Evolutionary conservation across 1,140 invertebrate species (phyloP).

Genomic region (Ruditapes philippinarum): DNA sequence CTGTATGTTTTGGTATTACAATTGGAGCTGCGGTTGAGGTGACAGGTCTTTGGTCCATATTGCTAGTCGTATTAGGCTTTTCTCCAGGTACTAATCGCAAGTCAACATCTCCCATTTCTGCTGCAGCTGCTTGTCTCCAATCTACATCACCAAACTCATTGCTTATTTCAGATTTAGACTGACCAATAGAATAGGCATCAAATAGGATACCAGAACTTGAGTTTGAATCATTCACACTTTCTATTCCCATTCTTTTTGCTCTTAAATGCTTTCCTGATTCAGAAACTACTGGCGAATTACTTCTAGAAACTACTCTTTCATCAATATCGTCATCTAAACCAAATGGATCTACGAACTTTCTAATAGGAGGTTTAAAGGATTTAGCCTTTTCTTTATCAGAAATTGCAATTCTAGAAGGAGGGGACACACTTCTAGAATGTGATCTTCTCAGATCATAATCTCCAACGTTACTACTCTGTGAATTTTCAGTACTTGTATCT

Average conservation of each 20-base stretch:
- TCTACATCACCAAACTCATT: slow-evolving; percentile 59
- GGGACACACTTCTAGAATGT: slow-evolving; percentile 49
- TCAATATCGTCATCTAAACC: slow-evolving; percentile 22
- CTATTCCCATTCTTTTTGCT: background rate
- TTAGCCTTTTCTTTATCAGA: background rate
- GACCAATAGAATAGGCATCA: slow-evolving; percentile 51
- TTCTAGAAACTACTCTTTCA: background rate
- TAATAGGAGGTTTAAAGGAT: background rate
- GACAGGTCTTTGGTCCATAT: background rate
- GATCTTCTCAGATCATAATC: slow-evolving; percentile 50
- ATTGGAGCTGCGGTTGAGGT: background rate
- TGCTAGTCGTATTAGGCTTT: background rate
- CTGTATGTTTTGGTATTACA: background rate
- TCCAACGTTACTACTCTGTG: slow-evolving; percentile 25
- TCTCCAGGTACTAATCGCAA: background rate
- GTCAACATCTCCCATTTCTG: slow-evolving; percentile 56
- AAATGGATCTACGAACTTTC: slow-evolving; percentile 45
- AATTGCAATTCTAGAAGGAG: background rate
- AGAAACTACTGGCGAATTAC: background rate
- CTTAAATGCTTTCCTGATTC: background rate
- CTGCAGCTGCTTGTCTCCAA: slow-evolving; percentile 39
- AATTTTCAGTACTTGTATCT: slow-evolving; percentile 48
- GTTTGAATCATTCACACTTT: background rate
- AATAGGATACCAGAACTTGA: slow-evolving; percentile 5
- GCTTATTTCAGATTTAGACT: slow-evolving; percentile 2